Percentiles rank a stretch among this genome's conserved stretches.
Conservation (phyloP, 2,888 invertebrate genomes). For the Hymenopus coronatus region DNA sequence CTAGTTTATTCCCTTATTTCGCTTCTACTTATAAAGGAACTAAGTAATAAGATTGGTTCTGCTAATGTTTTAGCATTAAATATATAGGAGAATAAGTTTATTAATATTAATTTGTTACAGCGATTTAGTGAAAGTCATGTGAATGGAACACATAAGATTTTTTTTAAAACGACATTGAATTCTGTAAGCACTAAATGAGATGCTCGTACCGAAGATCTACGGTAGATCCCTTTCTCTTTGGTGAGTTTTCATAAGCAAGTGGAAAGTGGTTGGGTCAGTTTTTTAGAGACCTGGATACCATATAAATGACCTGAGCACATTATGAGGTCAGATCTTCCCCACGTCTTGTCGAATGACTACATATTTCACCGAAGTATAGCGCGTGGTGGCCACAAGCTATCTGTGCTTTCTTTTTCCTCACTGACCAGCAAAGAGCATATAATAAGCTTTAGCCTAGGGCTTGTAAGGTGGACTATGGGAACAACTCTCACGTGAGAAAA, state of each 20-base stretch:
- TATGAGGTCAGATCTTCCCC: neutral
- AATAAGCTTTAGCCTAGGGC: neutral
- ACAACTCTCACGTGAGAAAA: neutral
- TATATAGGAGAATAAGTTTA: no score
- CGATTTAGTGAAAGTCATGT: no score
- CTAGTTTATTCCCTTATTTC: no score
- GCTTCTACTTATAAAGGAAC: no score
- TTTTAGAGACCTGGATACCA: neutral
- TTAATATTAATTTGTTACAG: no score
- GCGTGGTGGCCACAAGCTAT: neutral
- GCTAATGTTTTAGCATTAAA: no score
- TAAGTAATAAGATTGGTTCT: no score
- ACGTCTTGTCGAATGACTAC: neutral
- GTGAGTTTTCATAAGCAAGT: neutral
- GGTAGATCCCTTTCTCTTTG: neutral
- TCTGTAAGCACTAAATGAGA: neutral
- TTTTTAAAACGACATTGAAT: no score
- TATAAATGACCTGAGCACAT: neutral
- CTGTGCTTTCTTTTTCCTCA: neutral
- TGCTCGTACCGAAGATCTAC: neutral
- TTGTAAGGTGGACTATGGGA: neutral
- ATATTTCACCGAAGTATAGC: neutral
- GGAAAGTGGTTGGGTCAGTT: neutral
- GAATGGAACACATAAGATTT: no score
- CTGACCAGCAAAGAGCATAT: neutral